Evolutionary conservation across 2,888 invertebrate genomes (phyloP).

Genomic region (Chymomyza fuscimana): DNA sequence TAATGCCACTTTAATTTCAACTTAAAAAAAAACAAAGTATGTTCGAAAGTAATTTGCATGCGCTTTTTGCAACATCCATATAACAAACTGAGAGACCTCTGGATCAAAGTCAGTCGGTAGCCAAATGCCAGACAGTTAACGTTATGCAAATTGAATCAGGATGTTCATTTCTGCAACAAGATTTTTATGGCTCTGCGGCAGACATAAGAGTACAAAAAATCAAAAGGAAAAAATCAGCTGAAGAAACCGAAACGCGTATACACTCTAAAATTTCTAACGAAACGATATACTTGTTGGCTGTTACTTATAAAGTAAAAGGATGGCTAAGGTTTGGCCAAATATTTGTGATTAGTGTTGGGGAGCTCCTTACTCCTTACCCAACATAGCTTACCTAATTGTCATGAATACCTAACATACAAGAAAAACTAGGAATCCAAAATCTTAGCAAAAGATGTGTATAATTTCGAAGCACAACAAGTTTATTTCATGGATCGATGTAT

Average conservation of each 20-base stretch:
- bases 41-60: conserved; percentile 47
- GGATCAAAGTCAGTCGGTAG: conserved; percentile 5
- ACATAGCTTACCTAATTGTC: too few relatives aligned
- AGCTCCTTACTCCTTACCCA: too few relatives aligned
- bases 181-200: conserved; percentile 1
- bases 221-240: neutral
- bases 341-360: too few relatives aligned
- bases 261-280: neutral
- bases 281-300: too few relatives aligned
- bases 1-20: conserved; percentile 58
- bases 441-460: too few relatives aligned
- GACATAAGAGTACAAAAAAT: neutral
- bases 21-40: conserved; percentile 28
- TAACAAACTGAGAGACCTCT: neutral
- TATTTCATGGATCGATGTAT: too few relatives aligned
- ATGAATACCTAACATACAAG: too few relatives aligned
- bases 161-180: conserved; percentile 39
- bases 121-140: conserved; percentile 39
- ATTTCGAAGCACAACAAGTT: too few relatives aligned
- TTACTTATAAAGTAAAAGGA: too few relatives aligned
- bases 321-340: too few relatives aligned
- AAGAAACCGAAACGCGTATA: neutral
- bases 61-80: conserved; percentile 15
- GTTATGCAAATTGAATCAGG: conserved; percentile 65
- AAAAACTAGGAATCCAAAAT: too few relatives aligned